Evolutionary conservation across 2,797 vertebrate genomes (phyloP), one percentile per base, ranked within the genome.

Genomic region (Atherinosoma microstoma): DNA sequence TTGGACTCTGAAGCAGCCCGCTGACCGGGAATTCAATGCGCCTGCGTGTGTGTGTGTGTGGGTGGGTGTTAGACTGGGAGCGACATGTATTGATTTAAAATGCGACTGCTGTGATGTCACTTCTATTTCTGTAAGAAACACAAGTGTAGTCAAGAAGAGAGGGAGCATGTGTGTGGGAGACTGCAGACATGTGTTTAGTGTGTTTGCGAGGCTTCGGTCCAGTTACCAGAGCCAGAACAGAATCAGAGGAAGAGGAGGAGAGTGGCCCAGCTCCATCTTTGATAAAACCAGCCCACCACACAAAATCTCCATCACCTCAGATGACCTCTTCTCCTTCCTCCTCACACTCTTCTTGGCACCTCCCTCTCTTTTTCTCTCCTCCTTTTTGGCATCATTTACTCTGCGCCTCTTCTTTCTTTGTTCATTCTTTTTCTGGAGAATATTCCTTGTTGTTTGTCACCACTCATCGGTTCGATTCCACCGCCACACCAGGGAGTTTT

Each of bases 1-100:
- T 99, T 76, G 93, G 97, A 93, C 94, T 97, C 77, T 99, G 90
- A 93, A 84, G 61, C 64, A 58, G 60, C 73, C 78, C 76, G 30
- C 74, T 59, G 73, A 84, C 79, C 56, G 47, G 66, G 80, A 82
- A 69, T 69, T 76, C 64, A 40, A 27, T 20, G 35, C 51, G 16
- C 35, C 13, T 66, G 54, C 15, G 40, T 34, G 66, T 65, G 24
- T 42, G 47, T 18, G 42, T 61, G 57, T 12, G 61, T 11, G 53
- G 13, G 29, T 56, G 76, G 70, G 73, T 51, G 70, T 79, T 73
- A 69, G 59, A 45, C 57, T 77, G 73, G 75, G 70, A 82, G 70
- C 42, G 58, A 59, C 36, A 20, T 82, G 68, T 71, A 79, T 79
- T 45, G 87, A 84, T 77, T 84, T 75, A 79, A 78, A 76, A 75